phyloP scores from a whole-genome alignment of 2,797 vertebrate genomes.

The Phoxinus dragarum region DNA sequence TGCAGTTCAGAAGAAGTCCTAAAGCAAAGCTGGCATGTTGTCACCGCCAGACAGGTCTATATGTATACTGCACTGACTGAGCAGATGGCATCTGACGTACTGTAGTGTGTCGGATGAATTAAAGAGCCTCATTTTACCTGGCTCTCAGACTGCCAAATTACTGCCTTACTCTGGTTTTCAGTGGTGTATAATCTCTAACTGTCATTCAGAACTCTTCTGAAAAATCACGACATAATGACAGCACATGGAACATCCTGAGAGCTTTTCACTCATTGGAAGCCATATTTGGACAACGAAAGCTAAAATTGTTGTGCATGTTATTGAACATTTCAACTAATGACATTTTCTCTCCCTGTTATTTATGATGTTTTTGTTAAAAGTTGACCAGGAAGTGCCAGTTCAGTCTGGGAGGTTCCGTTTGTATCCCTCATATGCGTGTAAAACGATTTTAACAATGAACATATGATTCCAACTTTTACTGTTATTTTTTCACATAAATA shows the following conservation, averaged over 20 bases:
- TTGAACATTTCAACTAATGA: not conserved
- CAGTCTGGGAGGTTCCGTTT: not conserved
- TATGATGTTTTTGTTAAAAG: not conserved
- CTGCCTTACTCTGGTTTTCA: constrained; percentile 10
- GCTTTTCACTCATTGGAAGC: not conserved
- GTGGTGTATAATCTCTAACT: constrained; percentile 17
- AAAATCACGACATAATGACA: not conserved
- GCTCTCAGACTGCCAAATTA: constrained; percentile 10
- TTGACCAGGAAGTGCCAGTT: not conserved
- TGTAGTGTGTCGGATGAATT: not conserved
- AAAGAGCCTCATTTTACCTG: constrained; percentile 17
- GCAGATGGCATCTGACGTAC: constrained; percentile 34
- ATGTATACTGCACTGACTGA: not conserved
- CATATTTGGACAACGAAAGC: not conserved
- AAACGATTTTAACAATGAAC: not conserved
- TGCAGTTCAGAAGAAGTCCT: constrained; percentile 21
- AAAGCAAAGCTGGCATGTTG: not conserved
- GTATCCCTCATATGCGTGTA: not conserved
- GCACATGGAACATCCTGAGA: not conserved
- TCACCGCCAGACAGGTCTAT: constrained; percentile 23
- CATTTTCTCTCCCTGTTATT: not conserved
- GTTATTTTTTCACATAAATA: not conserved
- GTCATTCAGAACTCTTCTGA: not conserved
- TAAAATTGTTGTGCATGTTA: not conserved
- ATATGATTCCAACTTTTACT: not conserved